Evolutionary conservation across 2,797 vertebrate species (phyloP).

Genomic region (Picus viridis): DNA sequence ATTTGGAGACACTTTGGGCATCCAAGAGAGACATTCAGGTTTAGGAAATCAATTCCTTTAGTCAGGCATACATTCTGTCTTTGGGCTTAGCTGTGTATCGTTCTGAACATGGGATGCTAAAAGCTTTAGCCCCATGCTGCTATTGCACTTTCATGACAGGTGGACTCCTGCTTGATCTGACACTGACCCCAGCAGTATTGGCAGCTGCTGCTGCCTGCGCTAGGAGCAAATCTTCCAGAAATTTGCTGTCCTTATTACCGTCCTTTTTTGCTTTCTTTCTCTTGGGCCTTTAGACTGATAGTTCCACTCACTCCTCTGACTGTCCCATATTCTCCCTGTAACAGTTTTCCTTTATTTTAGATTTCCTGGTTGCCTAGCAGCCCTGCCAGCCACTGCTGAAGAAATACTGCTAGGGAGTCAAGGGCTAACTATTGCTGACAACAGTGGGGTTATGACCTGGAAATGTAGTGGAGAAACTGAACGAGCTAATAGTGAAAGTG

Average conservation of each 20-base stretch:
- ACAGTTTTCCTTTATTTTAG: slow-evolving; percentile 34
- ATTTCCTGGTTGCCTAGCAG: slow-evolving; percentile 29
- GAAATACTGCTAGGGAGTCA: slow-evolving; percentile 34
- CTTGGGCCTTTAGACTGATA: neutral
- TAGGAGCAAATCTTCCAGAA: neutral
- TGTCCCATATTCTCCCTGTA: neutral
- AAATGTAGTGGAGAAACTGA: slow-evolving; percentile 33
- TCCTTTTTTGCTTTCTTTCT: neutral
- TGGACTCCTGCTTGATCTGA: neutral
- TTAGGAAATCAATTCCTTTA: neutral
- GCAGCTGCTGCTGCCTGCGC: neutral
- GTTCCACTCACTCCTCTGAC: neutral
- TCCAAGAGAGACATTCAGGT: neutral
- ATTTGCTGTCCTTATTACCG: neutral
- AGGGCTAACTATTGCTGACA: slow-evolving; percentile 35
- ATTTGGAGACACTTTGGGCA: neutral
- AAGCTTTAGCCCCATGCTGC: neutral
- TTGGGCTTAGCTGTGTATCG: neutral
- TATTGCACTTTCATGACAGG: neutral
- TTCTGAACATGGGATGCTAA: neutral
- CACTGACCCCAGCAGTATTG: neutral
- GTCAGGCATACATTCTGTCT: neutral
- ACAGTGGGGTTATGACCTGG: slow-evolving; percentile 20
- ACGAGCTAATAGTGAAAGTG: neutral
- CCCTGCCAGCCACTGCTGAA: neutral